Conservation (phyloP, 2,888 invertebrate species). For the Vandiemenella viatica region DNA sequence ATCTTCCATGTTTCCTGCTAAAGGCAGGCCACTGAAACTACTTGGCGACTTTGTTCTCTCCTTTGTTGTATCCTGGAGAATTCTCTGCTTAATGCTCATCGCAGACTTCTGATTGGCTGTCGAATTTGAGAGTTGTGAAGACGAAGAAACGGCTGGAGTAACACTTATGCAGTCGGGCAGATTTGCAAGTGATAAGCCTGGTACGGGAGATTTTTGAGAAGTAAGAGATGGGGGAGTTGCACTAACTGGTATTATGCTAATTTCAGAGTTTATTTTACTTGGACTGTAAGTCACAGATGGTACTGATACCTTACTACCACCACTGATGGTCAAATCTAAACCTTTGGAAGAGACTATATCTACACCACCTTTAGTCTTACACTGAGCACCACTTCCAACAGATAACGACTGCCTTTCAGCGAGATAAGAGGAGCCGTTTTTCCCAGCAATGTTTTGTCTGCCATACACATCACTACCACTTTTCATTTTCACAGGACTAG, state of each 20-base stretch:
- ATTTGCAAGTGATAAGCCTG: slow-evolving; percentile 7
- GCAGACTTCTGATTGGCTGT: slow-evolving; percentile 1
- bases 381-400: background rate
- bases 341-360: no score
- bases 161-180: slow-evolving; percentile 16
- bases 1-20: background rate
- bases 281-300: background rate
- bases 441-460: background rate
- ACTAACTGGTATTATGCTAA: slow-evolving; percentile 17
- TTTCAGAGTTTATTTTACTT: slow-evolving; percentile 5
- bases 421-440: background rate
- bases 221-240: slow-evolving; percentile 8
- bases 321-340: background rate
- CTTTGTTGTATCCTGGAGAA: slow-evolving; percentile 21
- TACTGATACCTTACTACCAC: background rate
- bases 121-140: background rate
- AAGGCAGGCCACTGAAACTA: slow-evolving; percentile 12
- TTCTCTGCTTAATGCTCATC: slow-evolving; percentile 21
- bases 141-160: slow-evolving; percentile 6
- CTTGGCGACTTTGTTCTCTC: slow-evolving; percentile 20
- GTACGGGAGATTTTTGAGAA: background rate
- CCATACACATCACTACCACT: background rate
- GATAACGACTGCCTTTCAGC: background rate
- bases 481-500: background rate
- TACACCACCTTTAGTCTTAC: no score